Evolutionary conservation across 2,888 invertebrate genomes (phyloP).

Genomic region (Toxonevra muliebris): DNA sequence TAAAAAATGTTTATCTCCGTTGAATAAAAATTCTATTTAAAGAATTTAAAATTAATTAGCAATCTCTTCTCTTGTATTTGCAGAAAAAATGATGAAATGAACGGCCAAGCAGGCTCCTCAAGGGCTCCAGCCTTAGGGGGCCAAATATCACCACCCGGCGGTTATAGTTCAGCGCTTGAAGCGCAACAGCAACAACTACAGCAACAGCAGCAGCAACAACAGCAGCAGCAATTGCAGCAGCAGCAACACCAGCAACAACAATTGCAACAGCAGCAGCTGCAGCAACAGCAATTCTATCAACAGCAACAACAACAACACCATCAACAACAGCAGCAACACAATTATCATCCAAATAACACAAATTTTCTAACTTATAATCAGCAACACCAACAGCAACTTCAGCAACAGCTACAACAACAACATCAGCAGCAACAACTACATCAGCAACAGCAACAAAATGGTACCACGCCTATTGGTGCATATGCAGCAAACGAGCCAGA

Average conservation of each 20-base stretch:
- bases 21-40: no score
- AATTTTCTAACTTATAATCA: conserved; percentile 35
- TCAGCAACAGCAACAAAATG: conserved; percentile 37
- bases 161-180: conserved; percentile 50
- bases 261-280: conserved; percentile 50
- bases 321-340: conserved; percentile 52
- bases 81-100: conserved; percentile 66
- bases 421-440: conserved; percentile 37
- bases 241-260: conserved; percentile 50
- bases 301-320: conserved; percentile 44
- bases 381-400: conserved; percentile 44
- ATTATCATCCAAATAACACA: conserved; percentile 41
- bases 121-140: conserved; percentile 67
- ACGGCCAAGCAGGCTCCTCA: conserved; percentile 66
- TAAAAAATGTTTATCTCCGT: no score
- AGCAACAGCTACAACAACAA: conserved; percentile 43
- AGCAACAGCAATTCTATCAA: conserved; percentile 49
- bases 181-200: conserved; percentile 47
- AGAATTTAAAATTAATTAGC: no score
- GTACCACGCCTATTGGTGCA: conserved; percentile 22
- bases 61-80: conserved; percentile 32
- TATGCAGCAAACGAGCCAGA: conserved; percentile 50
- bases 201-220: conserved; percentile 45
- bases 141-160: conserved; percentile 65
- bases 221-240: conserved; percentile 48